Percentiles rank a stretch among this genome's conserved stretches.
Evolutionary conservation across 2,888 invertebrate species (phyloP).

Genomic region (Dichetophora obliterata): DNA sequence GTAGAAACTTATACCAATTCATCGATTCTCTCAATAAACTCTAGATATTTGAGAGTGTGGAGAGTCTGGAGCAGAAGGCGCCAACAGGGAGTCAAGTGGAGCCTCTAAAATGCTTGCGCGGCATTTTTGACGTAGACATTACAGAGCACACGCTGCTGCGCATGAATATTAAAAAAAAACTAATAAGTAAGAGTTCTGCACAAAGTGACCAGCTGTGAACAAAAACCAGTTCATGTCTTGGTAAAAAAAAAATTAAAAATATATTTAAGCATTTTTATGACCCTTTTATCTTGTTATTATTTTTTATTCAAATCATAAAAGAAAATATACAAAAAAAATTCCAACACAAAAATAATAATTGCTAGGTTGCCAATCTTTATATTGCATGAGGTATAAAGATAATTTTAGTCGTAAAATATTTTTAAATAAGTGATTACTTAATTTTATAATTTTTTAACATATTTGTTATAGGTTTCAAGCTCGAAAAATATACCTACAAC

Average conservation of each 20-base stretch:
- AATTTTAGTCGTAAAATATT: too few relatives aligned
- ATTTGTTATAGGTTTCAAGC: too few relatives aligned
- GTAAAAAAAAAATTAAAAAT: neutral
- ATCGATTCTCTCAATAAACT: conserved; percentile 1
- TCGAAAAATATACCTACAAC: too few relatives aligned
- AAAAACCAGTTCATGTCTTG: neutral
- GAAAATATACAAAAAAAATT: too few relatives aligned
- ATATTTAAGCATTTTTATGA: too few relatives aligned
- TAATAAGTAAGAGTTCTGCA: neutral
- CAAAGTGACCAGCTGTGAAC: neutral
- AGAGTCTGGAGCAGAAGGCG: neutral
- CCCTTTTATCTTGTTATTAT: too few relatives aligned
- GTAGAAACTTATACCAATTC: neutral
- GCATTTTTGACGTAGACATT: neutral
- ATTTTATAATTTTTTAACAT: too few relatives aligned
- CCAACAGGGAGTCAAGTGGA: conserved; percentile 16
- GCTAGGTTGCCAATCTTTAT: too few relatives aligned
- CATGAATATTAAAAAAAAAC: conserved; percentile 56
- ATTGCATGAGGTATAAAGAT: too few relatives aligned
- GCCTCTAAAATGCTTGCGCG: conserved; percentile 2
- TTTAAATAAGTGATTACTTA: too few relatives aligned
- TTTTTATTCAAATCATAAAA: too few relatives aligned
- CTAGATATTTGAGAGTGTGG: neutral
- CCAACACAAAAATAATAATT: neutral
- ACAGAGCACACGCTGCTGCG: conserved; percentile 63